Base-by-base conservation (phyloP, 2,888 invertebrate species). In the Cantharis lateralis region DNA sequence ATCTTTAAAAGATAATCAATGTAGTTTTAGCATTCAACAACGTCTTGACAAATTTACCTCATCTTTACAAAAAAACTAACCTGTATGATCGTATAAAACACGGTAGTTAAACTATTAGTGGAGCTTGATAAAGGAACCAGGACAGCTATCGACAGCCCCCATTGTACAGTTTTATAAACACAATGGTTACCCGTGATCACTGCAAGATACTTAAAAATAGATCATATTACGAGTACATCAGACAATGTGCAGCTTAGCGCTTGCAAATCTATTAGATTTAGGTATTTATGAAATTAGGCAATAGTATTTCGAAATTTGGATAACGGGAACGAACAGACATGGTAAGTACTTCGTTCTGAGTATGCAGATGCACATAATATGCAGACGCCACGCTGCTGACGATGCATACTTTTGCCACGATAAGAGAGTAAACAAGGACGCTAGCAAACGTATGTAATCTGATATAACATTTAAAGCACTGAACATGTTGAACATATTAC, bases 91-190 rank as follows among this genome's bases (percentile, higher is more conserved):
- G 76, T 77, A 80, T 81, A 81, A 80, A 81, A 79, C 81, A 81
- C 80, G 82, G 79, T 81, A 81, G 81, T 82, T 82, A 82, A 82
- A 81, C 82, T 81, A 82, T 82, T 82, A 82, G 80, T 78, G 68
- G 73, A 72, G 72, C 71, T 76, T 77, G 76, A 81, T 80, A 76
- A 78, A 80, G 76, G 78, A 75, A 74, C 76, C 75, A 70, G 72
- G 77, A 78, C 79, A 80, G 76, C 78, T 79, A 82, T 81, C 82
- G 81, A 80, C 81, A 81, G 81, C 78, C 74, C 74, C 80, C 76
- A 80, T 82, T 81, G 82, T 82, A 78, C 78, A 66, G 74, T 74
- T 78, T 79, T 80, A 80, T 78, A 80, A 80, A 76, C 80, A 82
- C 81, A 81, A 81, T 81, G 72, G 80, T 74, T 70, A 78, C 75